Base-by-base conservation (phyloP, 2,888 invertebrate genomes). In the Gastracanthus pulcherrimus region DNA sequence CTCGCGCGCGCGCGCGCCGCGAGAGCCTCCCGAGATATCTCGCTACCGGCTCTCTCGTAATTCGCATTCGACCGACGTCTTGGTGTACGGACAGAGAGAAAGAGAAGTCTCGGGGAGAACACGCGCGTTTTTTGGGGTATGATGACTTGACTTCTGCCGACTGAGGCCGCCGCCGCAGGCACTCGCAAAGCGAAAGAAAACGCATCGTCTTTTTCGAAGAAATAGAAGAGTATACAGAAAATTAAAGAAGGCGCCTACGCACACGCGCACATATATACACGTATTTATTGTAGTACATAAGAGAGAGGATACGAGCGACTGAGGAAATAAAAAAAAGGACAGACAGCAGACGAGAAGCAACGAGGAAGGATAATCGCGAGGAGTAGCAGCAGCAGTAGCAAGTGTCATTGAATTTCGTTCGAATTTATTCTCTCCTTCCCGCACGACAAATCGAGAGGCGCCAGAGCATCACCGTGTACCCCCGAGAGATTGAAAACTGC, bases 1-100 rank as follows among this genome's bases (percentile, higher is more conserved):
- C 31, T 60, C 60, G 66, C 55, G 55, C 41, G 58, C 45, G 55
- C 74, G 58, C 41, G 26, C 45, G 60, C 13, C 3, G 67, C 36
- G 34, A 78, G 64, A 75, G 84, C 87, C 86, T 86, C 85, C 86
- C 89, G 90, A 88, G 86, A 71, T 82, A 87, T 66, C 82, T 84
- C 90, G 93, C 95, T 95, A 95, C 88, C 89, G 89, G 88, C 95
- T 95, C 96, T 95, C 77, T 60, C 41, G 76, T 95, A 95, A 96
- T 95, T 96, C 95, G 96, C 95, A 96, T 96, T 96, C 96, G 96
- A 96, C 96, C 96, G 96, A 96, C 96, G 96, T 96, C 96, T 96
- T 96, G 96, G 95, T 94, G 90, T 88, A 34, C 78, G 82, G 51
- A 76, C 80, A 69, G 71, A 79, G 70, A 78, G 72, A 76, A 74